Conservation (phyloP, 2,888 invertebrate species). For the Monopis laevigella region DNA sequence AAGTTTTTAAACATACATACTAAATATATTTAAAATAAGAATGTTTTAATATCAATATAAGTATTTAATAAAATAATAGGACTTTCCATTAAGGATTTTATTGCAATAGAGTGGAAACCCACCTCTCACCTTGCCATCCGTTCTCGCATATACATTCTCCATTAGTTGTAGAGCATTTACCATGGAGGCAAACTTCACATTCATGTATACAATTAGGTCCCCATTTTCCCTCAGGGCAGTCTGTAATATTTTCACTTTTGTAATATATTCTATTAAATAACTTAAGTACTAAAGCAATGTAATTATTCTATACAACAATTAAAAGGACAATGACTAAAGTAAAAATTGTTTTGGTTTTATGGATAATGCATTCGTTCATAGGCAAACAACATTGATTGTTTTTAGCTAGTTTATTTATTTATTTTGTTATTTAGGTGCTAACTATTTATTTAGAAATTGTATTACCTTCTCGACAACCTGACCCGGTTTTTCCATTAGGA, state of each 20-base stretch:
- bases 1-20: neutral
- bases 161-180: conserved; percentile 70
- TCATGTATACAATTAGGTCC: conserved; percentile 76
- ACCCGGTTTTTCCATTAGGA: conserved; percentile 69
- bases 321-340: too few relatives aligned
- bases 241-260: too few relatives aligned
- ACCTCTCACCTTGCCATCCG: conserved; percentile 77
- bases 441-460: too few relatives aligned
- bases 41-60: neutral
- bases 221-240: conserved; percentile 75
- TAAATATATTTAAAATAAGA: neutral
- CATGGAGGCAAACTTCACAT: conserved; percentile 70
- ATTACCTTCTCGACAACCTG: conserved; percentile 68
- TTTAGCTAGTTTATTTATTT: too few relatives aligned
- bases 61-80: neutral
- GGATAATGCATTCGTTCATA: too few relatives aligned
- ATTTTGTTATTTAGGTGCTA: too few relatives aligned
- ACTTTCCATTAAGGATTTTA: neutral
- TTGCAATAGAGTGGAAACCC: conserved; percentile 43
- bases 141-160: conserved; percentile 73
- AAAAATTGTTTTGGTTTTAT: too few relatives aligned
- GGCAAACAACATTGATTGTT: too few relatives aligned
- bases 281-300: too few relatives aligned
- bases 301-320: too few relatives aligned
- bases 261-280: too few relatives aligned